Conservation (phyloP, 1,140 invertebrate species). For the Microplitis demolitor region DNA sequence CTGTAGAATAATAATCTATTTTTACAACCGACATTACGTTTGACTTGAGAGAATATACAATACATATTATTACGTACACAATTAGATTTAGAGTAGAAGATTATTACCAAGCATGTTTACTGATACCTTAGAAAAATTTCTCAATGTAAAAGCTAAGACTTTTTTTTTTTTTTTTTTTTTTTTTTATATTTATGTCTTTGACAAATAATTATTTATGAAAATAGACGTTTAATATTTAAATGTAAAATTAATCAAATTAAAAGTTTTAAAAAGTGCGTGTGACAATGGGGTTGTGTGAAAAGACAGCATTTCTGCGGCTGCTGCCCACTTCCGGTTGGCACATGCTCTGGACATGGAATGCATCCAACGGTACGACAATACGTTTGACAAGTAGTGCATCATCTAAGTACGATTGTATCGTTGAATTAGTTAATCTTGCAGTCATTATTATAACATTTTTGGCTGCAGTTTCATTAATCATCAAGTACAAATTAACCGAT, state of each 20-base stretch:
- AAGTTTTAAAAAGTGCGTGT: neutral
- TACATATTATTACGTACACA: neutral
- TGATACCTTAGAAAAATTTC: slow-evolving; percentile 1
- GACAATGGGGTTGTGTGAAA: slow-evolving; percentile 40
- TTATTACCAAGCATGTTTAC: neutral
- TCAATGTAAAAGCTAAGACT: neutral
- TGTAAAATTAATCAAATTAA: no score
- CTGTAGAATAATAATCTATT: no score
- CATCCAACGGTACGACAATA: slow-evolving; percentile 37
- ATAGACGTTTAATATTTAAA: no score
- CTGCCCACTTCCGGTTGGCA: slow-evolving; percentile 32
- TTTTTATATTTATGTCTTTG: no score
- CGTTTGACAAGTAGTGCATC: slow-evolving; percentile 27
- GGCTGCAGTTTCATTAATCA: slow-evolving; percentile 20
- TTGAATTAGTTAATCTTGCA: slow-evolving; percentile 39
- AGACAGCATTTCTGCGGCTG: slow-evolving; percentile 30
- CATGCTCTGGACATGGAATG: slow-evolving; percentile 40
- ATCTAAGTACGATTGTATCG: slow-evolving; percentile 34
- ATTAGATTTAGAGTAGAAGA: slow-evolving; percentile 1
- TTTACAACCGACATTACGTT: no score
- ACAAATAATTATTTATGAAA: no score
- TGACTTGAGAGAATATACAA: no score
- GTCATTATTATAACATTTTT: slow-evolving; percentile 32
- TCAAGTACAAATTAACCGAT: slow-evolving; percentile 33
- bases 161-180: neutral